Conservation (phyloP, 2,113 vertebrate species). For the Scomber colias region DNA sequence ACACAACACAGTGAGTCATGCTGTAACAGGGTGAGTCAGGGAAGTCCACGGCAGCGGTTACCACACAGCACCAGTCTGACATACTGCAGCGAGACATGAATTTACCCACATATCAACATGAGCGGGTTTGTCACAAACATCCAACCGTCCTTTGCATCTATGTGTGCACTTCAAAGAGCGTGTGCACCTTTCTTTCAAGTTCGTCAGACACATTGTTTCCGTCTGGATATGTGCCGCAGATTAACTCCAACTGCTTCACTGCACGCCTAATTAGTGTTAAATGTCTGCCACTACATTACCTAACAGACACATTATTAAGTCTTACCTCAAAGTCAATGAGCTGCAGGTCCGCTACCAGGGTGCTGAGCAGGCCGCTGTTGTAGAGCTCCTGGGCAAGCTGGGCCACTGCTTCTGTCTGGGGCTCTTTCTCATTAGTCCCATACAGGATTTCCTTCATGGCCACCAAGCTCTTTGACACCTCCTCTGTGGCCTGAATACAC, state of each 20-base stretch:
- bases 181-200: neutral
- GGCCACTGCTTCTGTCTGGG: constrained; percentile 94
- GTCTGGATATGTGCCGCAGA: neutral
- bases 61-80: constrained; percentile 42
- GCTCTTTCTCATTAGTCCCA: constrained; percentile 94
- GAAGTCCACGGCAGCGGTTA: constrained; percentile 36
- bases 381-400: constrained; percentile 96
- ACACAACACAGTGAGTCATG: constrained; percentile 62
- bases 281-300: neutral
- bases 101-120: constrained; percentile 22
- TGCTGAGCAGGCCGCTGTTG: constrained; percentile 94
- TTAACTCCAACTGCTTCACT: neutral
- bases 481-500: constrained; percentile 90
- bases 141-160: neutral
- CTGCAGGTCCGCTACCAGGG: constrained; percentile 91
- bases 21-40: constrained; percentile 62
- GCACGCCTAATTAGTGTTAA: neutral
- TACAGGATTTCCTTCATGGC: constrained; percentile 98
- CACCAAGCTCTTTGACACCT: constrained; percentile 97
- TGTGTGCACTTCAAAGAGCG: neutral
- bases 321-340: constrained; percentile 97
- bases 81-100: constrained; percentile 39
- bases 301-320: neutral
- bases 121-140: constrained; percentile 4
- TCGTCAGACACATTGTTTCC: neutral